phyloP scores from a whole-genome alignment of 2,888 invertebrate genomes.

The Polydrusus pterygomalis region DNA sequence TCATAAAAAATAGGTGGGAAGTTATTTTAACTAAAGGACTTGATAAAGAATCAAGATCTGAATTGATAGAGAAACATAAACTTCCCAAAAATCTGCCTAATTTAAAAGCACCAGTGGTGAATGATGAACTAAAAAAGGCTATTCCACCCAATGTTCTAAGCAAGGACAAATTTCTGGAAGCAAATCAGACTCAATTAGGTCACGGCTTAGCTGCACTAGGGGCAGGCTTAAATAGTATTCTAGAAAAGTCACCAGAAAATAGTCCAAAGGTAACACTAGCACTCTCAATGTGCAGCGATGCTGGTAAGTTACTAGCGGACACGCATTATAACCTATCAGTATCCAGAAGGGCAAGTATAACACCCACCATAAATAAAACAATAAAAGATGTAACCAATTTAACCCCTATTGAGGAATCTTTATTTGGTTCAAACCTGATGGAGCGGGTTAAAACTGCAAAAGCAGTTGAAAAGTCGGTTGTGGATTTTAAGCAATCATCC shows the following conservation, averaged over 20 bases:
- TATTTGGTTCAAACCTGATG: not conserved
- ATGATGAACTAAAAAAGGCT: not conserved
- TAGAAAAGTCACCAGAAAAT: not conserved
- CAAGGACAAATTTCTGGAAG: conserved; percentile 2
- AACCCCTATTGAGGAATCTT: not conserved
- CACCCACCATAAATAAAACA: not conserved
- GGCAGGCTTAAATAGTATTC: not conserved
- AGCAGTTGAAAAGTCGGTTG: too few species aligned
- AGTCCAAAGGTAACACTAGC: not conserved
- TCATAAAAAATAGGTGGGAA: not conserved
- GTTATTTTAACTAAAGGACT: not conserved
- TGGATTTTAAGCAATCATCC: too few species aligned
- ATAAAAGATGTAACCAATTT: not conserved
- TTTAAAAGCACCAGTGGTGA: not conserved
- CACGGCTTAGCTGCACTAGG: not conserved
- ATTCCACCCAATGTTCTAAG: not conserved
- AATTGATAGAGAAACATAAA: not conserved
- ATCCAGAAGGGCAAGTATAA: not conserved
- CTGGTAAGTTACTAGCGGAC: not conserved
- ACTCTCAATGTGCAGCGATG: not conserved
- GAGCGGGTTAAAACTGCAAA: too few species aligned
- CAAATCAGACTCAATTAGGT: not conserved
- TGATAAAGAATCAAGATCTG: not conserved
- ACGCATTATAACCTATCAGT: not conserved
- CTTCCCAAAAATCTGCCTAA: not conserved